A percentile compares a stretch with the other conserved stretches of the same genome.
Evolutionary conservation across 2,888 invertebrate genomes (phyloP).

Genomic region (Lottia gigantea): DNA sequence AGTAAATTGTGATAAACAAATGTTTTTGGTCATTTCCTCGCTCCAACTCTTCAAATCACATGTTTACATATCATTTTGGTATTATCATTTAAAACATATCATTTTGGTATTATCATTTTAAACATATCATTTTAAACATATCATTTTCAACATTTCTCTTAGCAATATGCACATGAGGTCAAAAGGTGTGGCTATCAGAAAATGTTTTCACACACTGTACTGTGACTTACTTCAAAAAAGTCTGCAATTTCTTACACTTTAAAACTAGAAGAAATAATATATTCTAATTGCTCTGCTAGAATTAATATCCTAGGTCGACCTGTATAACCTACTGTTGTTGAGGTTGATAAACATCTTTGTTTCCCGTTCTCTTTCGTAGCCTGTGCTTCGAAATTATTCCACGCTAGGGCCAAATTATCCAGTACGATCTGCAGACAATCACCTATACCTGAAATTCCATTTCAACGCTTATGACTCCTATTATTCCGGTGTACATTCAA

Average conservation of each 20-base stretch:
- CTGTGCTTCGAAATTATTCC: slow-evolving; percentile 3
- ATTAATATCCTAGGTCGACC: slow-evolving; percentile 8
- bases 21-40: no score
- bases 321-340: slow-evolving; percentile 8
- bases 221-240: no score
- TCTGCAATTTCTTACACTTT: slow-evolving; percentile 8
- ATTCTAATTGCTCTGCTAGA: slow-evolving; percentile 9
- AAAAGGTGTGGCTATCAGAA: no score
- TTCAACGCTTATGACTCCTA: slow-evolving; percentile 9
- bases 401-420: not conserved
- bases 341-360: slow-evolving; percentile 7
- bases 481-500: slow-evolving; percentile 3
- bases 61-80: no score
- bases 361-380: slow-evolving; percentile 4
- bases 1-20: no score
- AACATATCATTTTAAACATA: no score
- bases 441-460: slow-evolving; percentile 7
- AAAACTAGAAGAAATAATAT: not conserved
- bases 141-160: no score
- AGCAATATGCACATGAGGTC: no score
- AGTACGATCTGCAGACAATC: not conserved
- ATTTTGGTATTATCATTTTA: no score
- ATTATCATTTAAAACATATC: no score
- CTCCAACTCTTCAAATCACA: no score
- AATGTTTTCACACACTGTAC: no score